phyloP scores from a whole-genome alignment of 2,113 vertebrate species.

The Ochotona curzoniae region DNA sequence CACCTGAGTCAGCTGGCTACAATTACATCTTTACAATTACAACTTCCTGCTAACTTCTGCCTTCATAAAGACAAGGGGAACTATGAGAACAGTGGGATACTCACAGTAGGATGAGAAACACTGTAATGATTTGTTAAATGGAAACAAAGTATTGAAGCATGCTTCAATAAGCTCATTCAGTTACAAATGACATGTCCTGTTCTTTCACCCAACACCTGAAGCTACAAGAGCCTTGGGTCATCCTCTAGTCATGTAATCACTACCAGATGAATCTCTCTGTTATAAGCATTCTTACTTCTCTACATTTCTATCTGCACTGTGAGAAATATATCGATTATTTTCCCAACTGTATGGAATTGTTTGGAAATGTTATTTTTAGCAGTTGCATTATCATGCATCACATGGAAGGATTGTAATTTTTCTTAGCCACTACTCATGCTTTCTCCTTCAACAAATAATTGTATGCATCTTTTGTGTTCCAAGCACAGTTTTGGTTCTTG shows the following conservation, averaged over 20 bases:
- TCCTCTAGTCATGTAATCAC: background rate
- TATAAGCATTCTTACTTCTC: background rate
- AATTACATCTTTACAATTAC: background rate
- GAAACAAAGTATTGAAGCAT: background rate
- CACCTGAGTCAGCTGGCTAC: background rate
- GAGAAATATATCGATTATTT: background rate
- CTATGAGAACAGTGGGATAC: background rate
- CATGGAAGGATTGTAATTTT: background rate
- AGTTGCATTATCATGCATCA: background rate
- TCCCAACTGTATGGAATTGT: background rate
- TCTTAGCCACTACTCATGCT: background rate
- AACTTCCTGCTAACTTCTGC: background rate
- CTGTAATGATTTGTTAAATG: background rate
- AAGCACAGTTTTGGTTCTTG: background rate
- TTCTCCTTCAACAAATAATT: background rate
- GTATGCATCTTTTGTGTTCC: background rate
- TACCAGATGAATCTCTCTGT: background rate
- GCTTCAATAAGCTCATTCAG: background rate
- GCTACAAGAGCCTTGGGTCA: background rate
- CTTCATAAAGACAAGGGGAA: background rate
- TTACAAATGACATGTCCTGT: background rate
- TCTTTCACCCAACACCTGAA: background rate
- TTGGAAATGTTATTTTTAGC: background rate
- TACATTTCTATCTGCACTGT: background rate
- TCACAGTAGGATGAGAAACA: background rate